Percentiles rank a stretch among this genome's conserved stretches.
Conservation (phyloP, 2,113 vertebrate species). For the Arenaria interpres region DNA sequence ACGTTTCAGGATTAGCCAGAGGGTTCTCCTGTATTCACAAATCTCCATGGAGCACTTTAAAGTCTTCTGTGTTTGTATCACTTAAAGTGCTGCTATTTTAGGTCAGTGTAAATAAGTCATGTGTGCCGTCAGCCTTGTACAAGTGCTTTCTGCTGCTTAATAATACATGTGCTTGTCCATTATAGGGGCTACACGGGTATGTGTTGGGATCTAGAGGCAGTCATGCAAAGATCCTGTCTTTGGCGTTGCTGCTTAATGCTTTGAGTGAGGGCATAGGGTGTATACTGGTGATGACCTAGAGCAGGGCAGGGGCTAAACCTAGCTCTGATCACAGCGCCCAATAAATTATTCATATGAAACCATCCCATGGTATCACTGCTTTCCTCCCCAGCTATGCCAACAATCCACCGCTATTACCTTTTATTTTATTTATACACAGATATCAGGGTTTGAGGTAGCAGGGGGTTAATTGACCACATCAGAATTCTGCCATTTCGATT, state of each 20-base stretch:
- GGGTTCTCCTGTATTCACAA: constrained; percentile 60
- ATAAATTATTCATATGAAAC: constrained; percentile 61
- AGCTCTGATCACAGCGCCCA: constrained; percentile 9
- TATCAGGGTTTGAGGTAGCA: neutral
- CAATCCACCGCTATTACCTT: neutral
- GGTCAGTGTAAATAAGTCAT: constrained; percentile 77
- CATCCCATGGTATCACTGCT: neutral
- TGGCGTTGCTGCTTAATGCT: constrained; percentile 61
- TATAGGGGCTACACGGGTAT: constrained; percentile 72
- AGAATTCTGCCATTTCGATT: neutral
- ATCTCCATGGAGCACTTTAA: constrained; percentile 71
- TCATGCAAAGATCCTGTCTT: constrained; percentile 63
- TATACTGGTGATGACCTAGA: constrained; percentile 46
- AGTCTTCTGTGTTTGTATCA: constrained; percentile 75
- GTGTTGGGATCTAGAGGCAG: constrained; percentile 62
- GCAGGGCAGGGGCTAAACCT: constrained; percentile 60
- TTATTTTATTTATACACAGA: constrained; percentile 5
- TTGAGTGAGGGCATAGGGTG: constrained; percentile 11
- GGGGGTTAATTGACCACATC: neutral
- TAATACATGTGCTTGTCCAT: constrained; percentile 83
- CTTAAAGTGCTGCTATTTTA: constrained; percentile 79
- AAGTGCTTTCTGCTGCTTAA: constrained; percentile 77
- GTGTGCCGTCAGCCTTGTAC: constrained; percentile 71
- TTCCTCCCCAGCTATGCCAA: constrained; percentile 1
- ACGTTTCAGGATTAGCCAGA: constrained; percentile 57